Percentiles rank a stretch among this genome's conserved stretches.
Evolutionary conservation across 2,888 invertebrate species (phyloP).

Genomic region (Tetheella fluctuosa): DNA sequence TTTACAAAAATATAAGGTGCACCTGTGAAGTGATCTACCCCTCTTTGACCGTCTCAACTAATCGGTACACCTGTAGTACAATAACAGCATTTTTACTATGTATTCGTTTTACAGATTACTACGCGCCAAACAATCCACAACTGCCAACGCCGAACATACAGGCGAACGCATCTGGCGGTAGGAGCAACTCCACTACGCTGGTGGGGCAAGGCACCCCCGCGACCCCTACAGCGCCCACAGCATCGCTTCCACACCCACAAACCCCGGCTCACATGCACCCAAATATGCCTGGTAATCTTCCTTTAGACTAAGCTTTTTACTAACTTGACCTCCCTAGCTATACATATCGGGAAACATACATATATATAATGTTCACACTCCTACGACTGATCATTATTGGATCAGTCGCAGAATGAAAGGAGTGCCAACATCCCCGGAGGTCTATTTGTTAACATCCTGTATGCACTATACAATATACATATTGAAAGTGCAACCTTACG

Average conservation of each 20-base stretch:
- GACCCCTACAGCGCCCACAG: constrained; percentile 60
- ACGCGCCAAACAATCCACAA: constrained; percentile 67
- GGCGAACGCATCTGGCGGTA: constrained; percentile 50
- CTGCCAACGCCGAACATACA: constrained; percentile 71
- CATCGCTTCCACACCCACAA: constrained; percentile 61
- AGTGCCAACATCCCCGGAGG: too few relatives aligned
- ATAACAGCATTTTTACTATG: background rate
- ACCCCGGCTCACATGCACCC: constrained; percentile 68
- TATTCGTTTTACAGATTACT: constrained; percentile 57
- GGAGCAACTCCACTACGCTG: constrained; percentile 55
- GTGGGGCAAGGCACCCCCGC: constrained; percentile 62
- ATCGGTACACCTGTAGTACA: background rate
- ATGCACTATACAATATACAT: too few relatives aligned
- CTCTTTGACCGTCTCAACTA: background rate
- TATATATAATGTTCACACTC: too few relatives aligned
- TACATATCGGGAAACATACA: background rate
- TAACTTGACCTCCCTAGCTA: background rate
- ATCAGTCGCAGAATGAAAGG: too few relatives aligned
- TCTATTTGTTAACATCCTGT: too few relatives aligned
- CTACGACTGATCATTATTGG: too few relatives aligned
- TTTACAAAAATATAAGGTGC: too few relatives aligned
- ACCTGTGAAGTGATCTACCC: background rate
- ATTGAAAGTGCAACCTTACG: too few relatives aligned
- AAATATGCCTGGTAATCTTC: constrained; percentile 62
- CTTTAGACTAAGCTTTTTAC: background rate